phyloP scores from a whole-genome alignment of 2,888 invertebrate genomes.

The Andrena hattorfiana region DNA sequence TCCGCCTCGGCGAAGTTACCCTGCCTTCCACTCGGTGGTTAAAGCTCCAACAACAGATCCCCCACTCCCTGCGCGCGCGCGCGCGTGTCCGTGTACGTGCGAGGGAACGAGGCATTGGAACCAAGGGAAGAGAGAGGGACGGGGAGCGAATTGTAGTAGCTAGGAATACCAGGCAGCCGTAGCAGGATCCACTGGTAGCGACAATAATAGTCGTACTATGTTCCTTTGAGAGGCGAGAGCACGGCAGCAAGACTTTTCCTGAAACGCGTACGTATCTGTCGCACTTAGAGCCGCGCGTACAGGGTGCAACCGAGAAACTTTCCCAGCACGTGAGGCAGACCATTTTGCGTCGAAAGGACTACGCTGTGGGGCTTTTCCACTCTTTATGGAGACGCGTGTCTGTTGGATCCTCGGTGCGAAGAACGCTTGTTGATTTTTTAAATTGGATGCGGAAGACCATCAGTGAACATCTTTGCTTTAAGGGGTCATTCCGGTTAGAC shows the following conservation, averaged over 20 bases:
- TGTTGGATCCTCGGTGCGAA: no score
- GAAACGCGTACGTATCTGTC: slow-evolving; percentile 8
- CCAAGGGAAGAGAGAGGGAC: not conserved
- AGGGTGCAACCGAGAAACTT: not conserved
- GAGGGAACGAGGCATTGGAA: not conserved
- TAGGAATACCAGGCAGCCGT: slow-evolving; percentile 29
- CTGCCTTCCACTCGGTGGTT: slow-evolving; percentile 74
- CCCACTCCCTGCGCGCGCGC: slow-evolving; percentile 32
- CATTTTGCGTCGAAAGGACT: no score
- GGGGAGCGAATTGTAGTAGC: slow-evolving; percentile 27
- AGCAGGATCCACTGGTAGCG: slow-evolving; percentile 29
- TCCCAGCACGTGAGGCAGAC: no score
- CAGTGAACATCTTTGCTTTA: no score
- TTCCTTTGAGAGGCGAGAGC: slow-evolving; percentile 36
- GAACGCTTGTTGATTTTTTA: no score
- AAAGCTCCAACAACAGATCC: slow-evolving; percentile 76
- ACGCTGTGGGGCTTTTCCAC: no score
- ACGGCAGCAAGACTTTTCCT: slow-evolving; percentile 30
- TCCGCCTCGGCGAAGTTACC: slow-evolving; percentile 71
- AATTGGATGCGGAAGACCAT: no score
- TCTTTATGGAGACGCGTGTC: no score
- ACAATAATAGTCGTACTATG: slow-evolving; percentile 48
- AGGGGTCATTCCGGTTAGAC: no score
- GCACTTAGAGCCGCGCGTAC: slow-evolving; percentile 13
- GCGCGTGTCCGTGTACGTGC: not conserved